Base-by-base conservation (phyloP, 2,113 vertebrate genomes). In the Morone saxatilis region DNA sequence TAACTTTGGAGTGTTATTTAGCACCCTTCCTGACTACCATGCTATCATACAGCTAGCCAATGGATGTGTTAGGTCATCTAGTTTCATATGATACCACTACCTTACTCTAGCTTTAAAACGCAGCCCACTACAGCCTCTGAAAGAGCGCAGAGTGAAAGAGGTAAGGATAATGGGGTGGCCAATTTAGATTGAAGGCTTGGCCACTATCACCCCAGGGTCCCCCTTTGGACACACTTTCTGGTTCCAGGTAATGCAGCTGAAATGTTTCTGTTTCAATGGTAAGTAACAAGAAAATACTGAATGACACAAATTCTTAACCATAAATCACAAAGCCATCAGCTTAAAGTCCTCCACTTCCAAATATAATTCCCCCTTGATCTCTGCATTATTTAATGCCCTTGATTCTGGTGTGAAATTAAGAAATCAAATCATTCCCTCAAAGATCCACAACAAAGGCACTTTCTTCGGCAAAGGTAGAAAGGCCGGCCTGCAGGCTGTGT, bases 401-500 rank as follows among this genome's bases (percentile, higher is more conserved):
- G 71, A 67, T 31, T 79, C 38, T n/a, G 20, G 14, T 71, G 2
- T 25, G 13, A 59, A 65, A 59, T 4, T 65, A 12, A 76, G 13
- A 38, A 61, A 67, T 71, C 2, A 22, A 54, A 70, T 79, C 53
- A 70, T 57, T 65, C 6, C 36, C 14, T 54, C 10, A 59, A 17
- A 60, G 36, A 17, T 31, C 13, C 5, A 11, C 50, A 71, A 60
- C 47, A n/a, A 76, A 70, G 12, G 51, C 50, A 25, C n/a, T 50
- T 80, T 41, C 61, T 45, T 76, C 25, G 12, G 12, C 45, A 78
- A 65, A 66, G 67, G 78, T 76, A 76, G 80, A 66, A 47, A 56
- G 41, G 53, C 40, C 50, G 12, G 68, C 40, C 72, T 76, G 48
- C 62, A 31, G 69, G 63, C 13, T 40, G 66, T 47, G 43, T 71